These are phyloP conservation scores for Halichoeres trimaculatus DNA, from an alignment of 2,113 vertebrate species.

Conservation along the genomic window DNA sequence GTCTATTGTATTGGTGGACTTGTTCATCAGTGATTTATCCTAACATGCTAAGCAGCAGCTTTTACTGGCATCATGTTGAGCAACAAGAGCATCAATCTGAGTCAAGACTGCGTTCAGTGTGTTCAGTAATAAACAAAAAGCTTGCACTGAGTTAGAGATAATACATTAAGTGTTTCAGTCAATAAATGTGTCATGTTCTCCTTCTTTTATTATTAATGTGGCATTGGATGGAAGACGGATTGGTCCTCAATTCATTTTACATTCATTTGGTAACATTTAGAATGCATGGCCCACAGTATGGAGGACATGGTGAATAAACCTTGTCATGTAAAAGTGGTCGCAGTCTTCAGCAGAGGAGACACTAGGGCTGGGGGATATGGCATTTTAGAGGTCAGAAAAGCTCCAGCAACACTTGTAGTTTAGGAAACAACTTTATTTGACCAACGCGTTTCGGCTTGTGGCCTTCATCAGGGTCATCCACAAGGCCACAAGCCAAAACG, in stretches of 20 bases:
- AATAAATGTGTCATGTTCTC: constrained; percentile 6
- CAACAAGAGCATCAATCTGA: neutral
- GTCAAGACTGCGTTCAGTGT: neutral
- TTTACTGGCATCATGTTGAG: no score
- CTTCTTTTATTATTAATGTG: constrained; percentile 31
- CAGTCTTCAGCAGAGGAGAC: no score
- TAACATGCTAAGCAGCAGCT: no score
- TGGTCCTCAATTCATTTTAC: neutral
- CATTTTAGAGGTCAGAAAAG: no score
- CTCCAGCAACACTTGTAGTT: no score
- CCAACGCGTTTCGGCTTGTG: no score
- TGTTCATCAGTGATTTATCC: no score
- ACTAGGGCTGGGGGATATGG: no score
- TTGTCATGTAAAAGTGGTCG: neutral
- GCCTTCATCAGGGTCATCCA: no score
- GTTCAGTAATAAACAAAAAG: neutral
- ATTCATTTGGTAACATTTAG: constrained; percentile 30
- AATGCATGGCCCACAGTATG: constrained; percentile 2
- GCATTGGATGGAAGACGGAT: neutral
- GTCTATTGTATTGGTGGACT: no score
- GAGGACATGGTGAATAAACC: neutral
- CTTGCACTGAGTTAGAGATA: neutral
- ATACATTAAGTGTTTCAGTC: constrained; percentile 1
- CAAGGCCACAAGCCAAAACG: no score
- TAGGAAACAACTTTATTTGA: no score